Base-by-base conservation (phyloP, 2,797 vertebrate species). In the Sebastes wilsoni region DNA sequence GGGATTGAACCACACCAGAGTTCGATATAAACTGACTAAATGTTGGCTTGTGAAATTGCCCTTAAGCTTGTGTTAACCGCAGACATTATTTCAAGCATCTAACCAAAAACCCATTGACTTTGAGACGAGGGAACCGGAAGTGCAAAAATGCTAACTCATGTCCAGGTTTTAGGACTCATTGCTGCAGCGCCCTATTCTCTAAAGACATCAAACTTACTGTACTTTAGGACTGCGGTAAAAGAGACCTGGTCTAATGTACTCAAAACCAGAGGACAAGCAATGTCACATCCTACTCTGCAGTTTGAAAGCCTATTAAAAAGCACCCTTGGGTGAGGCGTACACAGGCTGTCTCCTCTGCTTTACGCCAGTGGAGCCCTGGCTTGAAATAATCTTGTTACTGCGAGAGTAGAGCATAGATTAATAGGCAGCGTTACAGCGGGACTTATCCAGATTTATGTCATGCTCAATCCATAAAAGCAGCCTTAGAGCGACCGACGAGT, bases 311-410 rank as follows among this genome's bases (percentile, higher is more conserved):
- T 83, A 92, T 92, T 93, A 90, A 94, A 91, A 85, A 82, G 86
- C 90, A 93, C 90, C 91, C 93, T 90, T 87, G 88, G 87, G 91
- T 93, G 89, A 90, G 86, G 82, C 81, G n/a, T 71, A 66, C 77
- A 79, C 82, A 84, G 38, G 68, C 88, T 81, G 89, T 89, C 85
- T 92, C 87, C 80, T 89, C 88, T 30, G 66, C 86, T 89, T 77
- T 77, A 78, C 66, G 60, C 90, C 87, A 75, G 8, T 65, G 68
- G 66, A 91, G 85, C 74, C 81, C 68, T 64, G 84, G 87, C 75
- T 91, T 88, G 83, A 84, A 91, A 92, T 94, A 91, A 94, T 92
- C 92, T 91, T 88, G 93, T 95, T 93, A 93, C 82, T 27, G 78
- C 27, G 70, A 84, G 86, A 86, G 81, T 72, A 52, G 58, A 88